Base-by-base conservation (phyloP, 2,888 invertebrate species). In the Cheilosia vernalis region DNA sequence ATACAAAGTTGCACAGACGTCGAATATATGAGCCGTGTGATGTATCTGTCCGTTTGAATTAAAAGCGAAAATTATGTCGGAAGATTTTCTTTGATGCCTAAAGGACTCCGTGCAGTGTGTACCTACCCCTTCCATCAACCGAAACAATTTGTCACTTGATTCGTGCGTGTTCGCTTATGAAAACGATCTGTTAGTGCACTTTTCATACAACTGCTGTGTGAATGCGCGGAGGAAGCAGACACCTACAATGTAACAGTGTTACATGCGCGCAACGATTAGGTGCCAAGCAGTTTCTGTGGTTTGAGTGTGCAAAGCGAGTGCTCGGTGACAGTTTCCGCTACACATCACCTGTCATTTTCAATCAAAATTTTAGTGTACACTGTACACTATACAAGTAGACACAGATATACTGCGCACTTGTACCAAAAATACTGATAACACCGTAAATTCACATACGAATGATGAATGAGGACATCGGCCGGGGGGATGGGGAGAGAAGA, bases 301-400 rank as follows among this genome's bases (percentile, higher is more conserved):
- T 44, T 61, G 49, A 60, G 72, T 61, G 58, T 4, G 27, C 37
- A 47, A 44, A 37, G 78, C 58, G 51, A 30, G 27, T 60, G 30
- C 66, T 49, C 63, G 61, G 33, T 67, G 83, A 69, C 67, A 69
- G 53, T 69, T 84, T 84, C 83, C 83, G 79, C 73, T 83, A 72
- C 56, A 77, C 51, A 77, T 83, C 61, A 66, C 67, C 58, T 84
- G 79, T 84, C 64, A 74, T 58, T 53, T 69, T 66, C 72, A 78
- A 78, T 78, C 72, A 78, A 21, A 66, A 51, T 4, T 24, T 7
- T 15, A 51, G 66, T 55, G 17, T 49, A 30, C n/a, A 21, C 24
- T n/a, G n/a, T 7, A 24, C 1, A 7, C 33, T 37, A 3, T 3
- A 37, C 37, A 0, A 13, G 10, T 33, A 10, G 3, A 33, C 37